These are phyloP conservation scores for Holcopasites calliopsidis DNA, from an alignment of 1,140 invertebrate genomes.

Conservation along the genomic window DNA sequence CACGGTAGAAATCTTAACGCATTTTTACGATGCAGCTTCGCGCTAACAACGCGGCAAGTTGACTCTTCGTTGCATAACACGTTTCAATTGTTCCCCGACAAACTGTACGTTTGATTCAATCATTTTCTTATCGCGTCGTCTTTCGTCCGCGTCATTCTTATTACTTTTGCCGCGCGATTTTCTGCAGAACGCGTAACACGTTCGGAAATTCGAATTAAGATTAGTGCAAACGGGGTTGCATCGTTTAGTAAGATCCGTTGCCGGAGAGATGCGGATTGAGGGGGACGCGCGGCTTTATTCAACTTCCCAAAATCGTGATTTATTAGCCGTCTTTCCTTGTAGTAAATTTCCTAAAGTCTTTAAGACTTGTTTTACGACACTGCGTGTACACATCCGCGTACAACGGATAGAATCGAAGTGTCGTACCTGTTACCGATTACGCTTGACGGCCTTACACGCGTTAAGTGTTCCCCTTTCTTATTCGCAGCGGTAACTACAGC, in stretches of 20 bases:
- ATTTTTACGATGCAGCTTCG: not conserved
- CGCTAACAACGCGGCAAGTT: not conserved
- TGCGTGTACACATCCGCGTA: not conserved
- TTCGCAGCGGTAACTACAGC: too few species aligned
- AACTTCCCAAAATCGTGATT: not conserved
- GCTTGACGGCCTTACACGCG: too few species aligned
- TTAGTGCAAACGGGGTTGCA: too few species aligned
- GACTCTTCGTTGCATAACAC: conserved; percentile 19
- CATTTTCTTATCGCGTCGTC: not conserved
- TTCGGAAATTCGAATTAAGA: not conserved
- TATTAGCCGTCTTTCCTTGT: not conserved
- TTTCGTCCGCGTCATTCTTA: too few species aligned
- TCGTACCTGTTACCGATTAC: not conserved
- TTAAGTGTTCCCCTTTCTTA: not conserved
- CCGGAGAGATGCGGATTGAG: too few species aligned
- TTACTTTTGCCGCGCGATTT: not conserved
- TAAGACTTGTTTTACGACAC: not conserved
- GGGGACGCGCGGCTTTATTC: not conserved
- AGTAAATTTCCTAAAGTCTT: not conserved
- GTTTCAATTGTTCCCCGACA: conserved; percentile 6
- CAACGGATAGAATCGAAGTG: not conserved
- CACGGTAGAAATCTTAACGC: not conserved
- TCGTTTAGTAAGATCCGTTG: too few species aligned
- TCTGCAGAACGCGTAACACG: not conserved
- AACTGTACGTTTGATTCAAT: too few species aligned